Evolutionary conservation across 2,888 invertebrate species (phyloP).

Genomic region (Leucophora obtusa): DNA sequence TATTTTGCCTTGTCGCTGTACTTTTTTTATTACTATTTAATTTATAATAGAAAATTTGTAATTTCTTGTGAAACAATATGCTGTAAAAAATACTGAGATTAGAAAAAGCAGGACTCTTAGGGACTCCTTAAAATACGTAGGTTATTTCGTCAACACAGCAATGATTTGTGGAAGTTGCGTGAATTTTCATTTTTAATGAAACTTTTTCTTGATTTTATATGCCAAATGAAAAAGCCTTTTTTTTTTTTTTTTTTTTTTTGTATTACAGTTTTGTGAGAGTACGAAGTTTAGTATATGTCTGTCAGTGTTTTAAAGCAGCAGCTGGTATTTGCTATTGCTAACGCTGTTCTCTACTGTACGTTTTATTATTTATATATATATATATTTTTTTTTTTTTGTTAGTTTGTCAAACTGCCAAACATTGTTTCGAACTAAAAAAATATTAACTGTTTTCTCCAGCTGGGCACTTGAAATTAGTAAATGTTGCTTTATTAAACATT

Average conservation of each 20-base stretch:
- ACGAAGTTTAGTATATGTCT: background rate
- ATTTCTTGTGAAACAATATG: no score
- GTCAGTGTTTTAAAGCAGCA: background rate
- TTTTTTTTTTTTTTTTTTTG: no score
- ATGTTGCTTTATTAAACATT: slow-evolving; percentile 63
- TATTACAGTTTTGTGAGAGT: background rate
- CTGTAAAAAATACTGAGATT: no score
- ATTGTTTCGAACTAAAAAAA: background rate
- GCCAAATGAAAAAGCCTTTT: background rate
- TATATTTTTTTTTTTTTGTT: background rate
- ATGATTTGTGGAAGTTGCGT: no score
- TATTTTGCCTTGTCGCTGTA: no score
- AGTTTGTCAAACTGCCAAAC: background rate
- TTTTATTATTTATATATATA: no score
- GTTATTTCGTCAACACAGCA: no score
- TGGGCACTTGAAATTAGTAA: slow-evolving; percentile 40
- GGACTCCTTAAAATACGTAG: no score
- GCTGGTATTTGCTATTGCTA: background rate
- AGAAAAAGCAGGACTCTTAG: no score
- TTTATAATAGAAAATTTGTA: no score
- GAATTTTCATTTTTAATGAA: background rate
- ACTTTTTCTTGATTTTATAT: background rate
- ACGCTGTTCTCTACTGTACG: background rate
- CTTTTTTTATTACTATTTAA: no score
- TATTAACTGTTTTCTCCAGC: slow-evolving; percentile 11